Evolutionary conservation across 1,140 invertebrate species (phyloP).

Genomic region (Batillaria attramentaria): DNA sequence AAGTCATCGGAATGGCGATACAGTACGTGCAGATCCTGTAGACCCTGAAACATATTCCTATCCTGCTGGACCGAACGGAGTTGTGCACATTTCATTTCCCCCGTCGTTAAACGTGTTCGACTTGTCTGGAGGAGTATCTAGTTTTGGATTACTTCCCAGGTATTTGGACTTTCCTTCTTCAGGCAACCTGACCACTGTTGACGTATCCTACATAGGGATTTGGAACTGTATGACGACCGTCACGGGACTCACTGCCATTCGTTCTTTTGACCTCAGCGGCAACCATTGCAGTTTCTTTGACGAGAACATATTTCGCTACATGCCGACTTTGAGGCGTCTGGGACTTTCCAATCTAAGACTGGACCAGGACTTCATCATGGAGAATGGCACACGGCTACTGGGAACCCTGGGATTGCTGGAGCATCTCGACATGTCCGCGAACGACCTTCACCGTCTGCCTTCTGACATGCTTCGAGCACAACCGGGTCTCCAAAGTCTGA

Average conservation of each 20-base stretch:
- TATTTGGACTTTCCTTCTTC: neutral
- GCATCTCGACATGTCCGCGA: neutral
- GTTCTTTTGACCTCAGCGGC: constrained; percentile 1
- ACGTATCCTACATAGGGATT: neutral
- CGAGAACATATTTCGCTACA: neutral
- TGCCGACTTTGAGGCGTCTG: constrained; percentile 1
- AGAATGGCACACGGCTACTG: neutral
- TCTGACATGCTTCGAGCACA: neutral
- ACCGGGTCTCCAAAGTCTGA: neutral
- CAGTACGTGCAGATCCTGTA: no score
- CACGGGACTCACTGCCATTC: constrained; percentile 9
- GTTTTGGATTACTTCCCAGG: neutral
- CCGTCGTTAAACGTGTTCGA: neutral
- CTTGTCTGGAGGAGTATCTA: neutral
- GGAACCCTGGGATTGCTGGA: neutral
- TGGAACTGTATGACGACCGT: neutral
- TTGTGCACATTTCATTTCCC: neutral
- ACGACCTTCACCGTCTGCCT: neutral
- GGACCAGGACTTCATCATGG: neutral
- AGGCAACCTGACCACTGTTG: neutral
- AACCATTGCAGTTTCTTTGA: constrained; percentile 2
- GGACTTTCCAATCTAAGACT: neutral
- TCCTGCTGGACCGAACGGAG: neutral
- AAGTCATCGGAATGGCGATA: no score
- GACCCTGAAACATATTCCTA: no score